These are phyloP conservation scores for Potamarius usumacintae DNA, from an alignment of 2,113 vertebrate genomes.

Conservation along the genomic window DNA sequence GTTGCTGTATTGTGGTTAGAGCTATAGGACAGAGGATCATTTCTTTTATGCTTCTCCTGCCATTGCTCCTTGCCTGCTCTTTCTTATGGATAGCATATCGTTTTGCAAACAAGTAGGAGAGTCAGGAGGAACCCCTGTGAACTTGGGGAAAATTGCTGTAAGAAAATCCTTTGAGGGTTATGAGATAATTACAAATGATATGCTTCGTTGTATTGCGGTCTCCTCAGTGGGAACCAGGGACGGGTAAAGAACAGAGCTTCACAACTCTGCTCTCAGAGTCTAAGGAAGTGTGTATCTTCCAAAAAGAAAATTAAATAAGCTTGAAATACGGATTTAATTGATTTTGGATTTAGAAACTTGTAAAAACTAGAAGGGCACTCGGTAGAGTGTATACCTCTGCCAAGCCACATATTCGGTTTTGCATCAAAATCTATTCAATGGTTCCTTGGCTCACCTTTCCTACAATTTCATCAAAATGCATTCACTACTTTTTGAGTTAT, in stretches of 20 bases:
- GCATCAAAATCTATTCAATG: no score
- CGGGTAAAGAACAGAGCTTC: conserved; percentile 45
- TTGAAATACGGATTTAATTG: conserved; percentile 31
- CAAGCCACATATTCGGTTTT: no score
- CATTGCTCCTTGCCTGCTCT: conserved; percentile 29
- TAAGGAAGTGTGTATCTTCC: conserved; percentile 32
- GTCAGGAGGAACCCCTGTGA: conserved; percentile 46
- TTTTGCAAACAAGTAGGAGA: conserved; percentile 37
- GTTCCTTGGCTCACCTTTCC: no score
- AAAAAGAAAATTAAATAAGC: not conserved
- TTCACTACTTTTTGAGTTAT: no score
- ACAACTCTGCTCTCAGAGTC: conserved; percentile 30
- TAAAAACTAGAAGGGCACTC: not conserved
- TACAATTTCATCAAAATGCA: no score
- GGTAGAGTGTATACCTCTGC: no score
- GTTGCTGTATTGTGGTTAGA: not conserved
- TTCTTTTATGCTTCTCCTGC: conserved; percentile 22
- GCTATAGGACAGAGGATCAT: not conserved
- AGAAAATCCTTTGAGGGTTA: conserved; percentile 48
- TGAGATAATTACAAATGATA: conserved; percentile 61
- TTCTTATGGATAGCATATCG: conserved; percentile 26
- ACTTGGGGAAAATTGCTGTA: conserved; percentile 26
- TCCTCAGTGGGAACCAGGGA: conserved; percentile 52
- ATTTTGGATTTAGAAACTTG: not conserved
- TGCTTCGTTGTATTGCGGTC: conserved; percentile 55